Evolutionary conservation across 1,140 invertebrate genomes (phyloP).

Genomic region (Halictus rubicundus): DNA sequence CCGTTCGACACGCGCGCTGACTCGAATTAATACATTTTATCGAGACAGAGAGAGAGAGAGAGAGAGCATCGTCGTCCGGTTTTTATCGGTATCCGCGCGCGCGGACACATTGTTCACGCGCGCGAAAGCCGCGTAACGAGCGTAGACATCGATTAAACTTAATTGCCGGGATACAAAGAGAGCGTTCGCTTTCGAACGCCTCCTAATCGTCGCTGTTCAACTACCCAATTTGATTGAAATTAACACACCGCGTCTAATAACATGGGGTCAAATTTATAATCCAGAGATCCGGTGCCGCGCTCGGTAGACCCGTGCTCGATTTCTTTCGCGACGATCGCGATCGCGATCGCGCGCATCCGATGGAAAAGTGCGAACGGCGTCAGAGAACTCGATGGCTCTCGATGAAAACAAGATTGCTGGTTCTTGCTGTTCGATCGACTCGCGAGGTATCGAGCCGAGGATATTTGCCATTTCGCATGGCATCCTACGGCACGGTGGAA

Average conservation of each 20-base stretch:
- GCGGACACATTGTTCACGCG: no score
- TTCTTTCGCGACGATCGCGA: neutral
- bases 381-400: no score
- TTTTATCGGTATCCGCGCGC: neutral
- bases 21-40: constrained; percentile 24
- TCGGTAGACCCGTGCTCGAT: no score
- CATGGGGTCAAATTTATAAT: constrained; percentile 37
- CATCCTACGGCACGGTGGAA: constrained; percentile 31
- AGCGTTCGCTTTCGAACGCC: neutral
- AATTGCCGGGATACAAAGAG: neutral
- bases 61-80: neutral
- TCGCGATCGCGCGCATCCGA: no score
- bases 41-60: no score
- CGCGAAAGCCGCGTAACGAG: no score
- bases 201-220: constrained; percentile 38
- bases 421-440: no score
- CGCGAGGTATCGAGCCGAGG: neutral
- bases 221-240: constrained; percentile 43
- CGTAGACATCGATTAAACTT: constrained; percentile 4
- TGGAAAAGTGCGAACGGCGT: no score
- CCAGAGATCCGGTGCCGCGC: constrained; percentile 45
- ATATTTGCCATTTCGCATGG: constrained; percentile 44
- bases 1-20: constrained; percentile 32
- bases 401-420: no score
- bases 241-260: constrained; percentile 24